These are phyloP conservation scores for Phalloptychus januarius DNA, from an alignment of 2,797 vertebrate species.

Conservation along the genomic window DNA sequence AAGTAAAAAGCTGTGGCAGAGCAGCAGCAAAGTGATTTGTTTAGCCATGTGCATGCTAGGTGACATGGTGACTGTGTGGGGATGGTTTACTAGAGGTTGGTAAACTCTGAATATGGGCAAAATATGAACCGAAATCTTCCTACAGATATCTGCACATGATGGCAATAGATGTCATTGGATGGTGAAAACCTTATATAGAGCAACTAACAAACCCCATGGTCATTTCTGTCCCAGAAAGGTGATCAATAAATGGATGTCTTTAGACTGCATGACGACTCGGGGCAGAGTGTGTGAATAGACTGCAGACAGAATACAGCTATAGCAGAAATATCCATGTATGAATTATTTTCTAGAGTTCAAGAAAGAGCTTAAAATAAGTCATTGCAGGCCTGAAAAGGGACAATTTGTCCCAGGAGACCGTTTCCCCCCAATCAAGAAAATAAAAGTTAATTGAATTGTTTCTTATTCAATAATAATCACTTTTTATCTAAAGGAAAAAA, in stretches of 20 bases:
- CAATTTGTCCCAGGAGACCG: not conserved
- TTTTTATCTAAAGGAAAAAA: not conserved
- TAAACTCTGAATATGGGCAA: not conserved
- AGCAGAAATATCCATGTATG: constrained; percentile 16
- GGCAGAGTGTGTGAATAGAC: constrained; percentile 13
- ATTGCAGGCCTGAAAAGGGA: constrained; percentile 25
- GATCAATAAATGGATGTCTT: not conserved
- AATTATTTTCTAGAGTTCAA: constrained; percentile 28
- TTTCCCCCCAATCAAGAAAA: not conserved
- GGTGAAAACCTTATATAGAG: not conserved
- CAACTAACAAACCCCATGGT: constrained; percentile 5
- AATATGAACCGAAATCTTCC: not conserved
- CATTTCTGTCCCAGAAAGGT: constrained; percentile 4
- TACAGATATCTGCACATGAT: not conserved
- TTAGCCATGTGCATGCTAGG: constrained; percentile 49
- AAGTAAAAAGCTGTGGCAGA: constrained; percentile 49
- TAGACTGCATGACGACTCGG: constrained; percentile 7
- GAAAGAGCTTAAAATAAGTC: constrained; percentile 62
- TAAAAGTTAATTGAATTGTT: not conserved
- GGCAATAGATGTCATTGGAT: constrained; percentile 18
- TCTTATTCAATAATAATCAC: not conserved
- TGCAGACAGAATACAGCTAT: constrained; percentile 29
- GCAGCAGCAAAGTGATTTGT: constrained; percentile 40
- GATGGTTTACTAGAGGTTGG: constrained; percentile 8
- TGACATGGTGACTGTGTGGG: constrained; percentile 15